Evolutionary conservation across 2,888 invertebrate genomes (phyloP), one percentile per base, ranked within the genome.

Genomic region (Mechanitis mazaeus): DNA sequence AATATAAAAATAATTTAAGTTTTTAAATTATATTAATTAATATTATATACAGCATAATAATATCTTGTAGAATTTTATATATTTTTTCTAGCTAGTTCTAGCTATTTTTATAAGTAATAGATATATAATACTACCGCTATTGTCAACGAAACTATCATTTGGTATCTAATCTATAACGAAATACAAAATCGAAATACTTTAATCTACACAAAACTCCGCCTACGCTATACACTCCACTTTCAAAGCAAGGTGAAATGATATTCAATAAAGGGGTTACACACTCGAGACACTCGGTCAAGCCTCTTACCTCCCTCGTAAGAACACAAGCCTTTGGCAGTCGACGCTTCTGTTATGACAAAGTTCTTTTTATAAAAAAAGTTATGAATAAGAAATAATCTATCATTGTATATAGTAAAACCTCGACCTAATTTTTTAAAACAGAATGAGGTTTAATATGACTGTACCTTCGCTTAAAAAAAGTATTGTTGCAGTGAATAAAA

Each of bases 281-380:
- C 59, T 63, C 47, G 46, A 63, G 59, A 42, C 62, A 62, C 59
- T 59, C 63, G 56, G 59, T 50, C 58, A 63, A 56, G 56, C 45
- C 62, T 63, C 62, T 63, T 59, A 63, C 62, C 62, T 63, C 59
- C 50, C 38, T 42, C 45, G 45, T 53, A 59, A 63, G 59, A 59
- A 56, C 54, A 56, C 56, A 45, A 54, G 56, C 62, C 62, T 63
- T 63, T 63, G 57, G 31, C 31, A 53, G 45, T 59, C 38, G 6
- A 45, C 56, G 46, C 47, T 59, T 59, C 62, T 59, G 55, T 56
- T 63, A 59, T 57, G 57, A 63, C 56, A 63, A 63, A 59, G 63
- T 33, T 54, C 54, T 42, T 54, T 60, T 57, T 63, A 57, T 63
- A 59, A 47, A 33, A 56, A 56, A 63, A 54, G 11, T 28, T 31